Conservation (phyloP, 1,140 invertebrate species). For the Lepidurus arcticus region DNA sequence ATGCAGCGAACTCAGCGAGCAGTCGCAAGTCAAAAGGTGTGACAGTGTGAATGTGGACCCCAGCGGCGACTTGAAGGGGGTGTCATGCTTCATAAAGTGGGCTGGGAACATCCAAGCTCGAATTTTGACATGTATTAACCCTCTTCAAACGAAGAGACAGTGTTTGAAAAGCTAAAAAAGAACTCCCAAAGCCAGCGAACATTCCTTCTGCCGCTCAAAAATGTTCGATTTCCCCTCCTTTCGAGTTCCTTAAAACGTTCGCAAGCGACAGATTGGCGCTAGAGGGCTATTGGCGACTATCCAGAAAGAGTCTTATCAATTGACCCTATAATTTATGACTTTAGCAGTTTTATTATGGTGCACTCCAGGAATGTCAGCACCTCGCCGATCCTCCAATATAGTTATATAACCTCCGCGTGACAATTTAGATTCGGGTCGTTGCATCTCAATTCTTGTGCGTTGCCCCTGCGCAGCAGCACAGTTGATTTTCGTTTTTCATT, state of each 20-base stretch:
- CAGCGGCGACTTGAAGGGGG: constrained; percentile 14
- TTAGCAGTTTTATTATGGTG: neutral
- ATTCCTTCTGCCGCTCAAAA: neutral
- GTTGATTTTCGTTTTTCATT: neutral
- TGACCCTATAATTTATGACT: constrained; percentile 6
- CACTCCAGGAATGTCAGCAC: neutral
- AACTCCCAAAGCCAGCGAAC: neutral
- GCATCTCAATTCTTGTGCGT: neutral
- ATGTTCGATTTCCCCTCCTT: neutral
- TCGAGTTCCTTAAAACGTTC: neutral
- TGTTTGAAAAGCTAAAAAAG: neutral
- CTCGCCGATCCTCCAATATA: neutral
- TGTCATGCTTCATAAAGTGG: constrained; percentile 21
- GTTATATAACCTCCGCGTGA: constrained; percentile 8
- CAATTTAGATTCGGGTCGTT: neutral
- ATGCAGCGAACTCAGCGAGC: neutral
- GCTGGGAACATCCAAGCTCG: neutral
- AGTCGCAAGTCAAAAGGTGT: neutral
- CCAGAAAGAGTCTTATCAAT: neutral
- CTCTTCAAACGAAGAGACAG: neutral
- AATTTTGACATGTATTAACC: constrained; percentile 14
- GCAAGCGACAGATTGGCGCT: neutral
- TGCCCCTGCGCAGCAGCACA: neutral
- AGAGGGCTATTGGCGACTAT: constrained; percentile 6
- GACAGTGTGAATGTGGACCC: constrained; percentile 14